A percentile compares a stretch with the other conserved stretches of the same genome.
Evolutionary conservation across 2,113 vertebrate genomes (phyloP).

Genomic region (Leptosomus discolor): DNA sequence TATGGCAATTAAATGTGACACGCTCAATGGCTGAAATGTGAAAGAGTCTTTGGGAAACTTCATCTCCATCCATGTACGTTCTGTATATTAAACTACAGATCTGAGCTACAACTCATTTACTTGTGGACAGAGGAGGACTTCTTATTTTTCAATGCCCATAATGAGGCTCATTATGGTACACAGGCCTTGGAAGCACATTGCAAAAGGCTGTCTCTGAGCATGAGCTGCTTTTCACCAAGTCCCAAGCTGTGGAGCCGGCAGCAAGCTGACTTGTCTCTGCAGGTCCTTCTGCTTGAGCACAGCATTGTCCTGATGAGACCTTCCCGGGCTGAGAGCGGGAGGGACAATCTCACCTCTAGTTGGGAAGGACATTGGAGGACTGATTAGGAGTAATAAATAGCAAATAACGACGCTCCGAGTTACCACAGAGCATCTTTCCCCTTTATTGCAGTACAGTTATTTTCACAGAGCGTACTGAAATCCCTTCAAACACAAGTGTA

Average conservation of each 20-base stretch:
- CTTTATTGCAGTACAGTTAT: not conserved
- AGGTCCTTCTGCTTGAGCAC: not conserved
- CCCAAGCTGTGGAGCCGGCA: not conserved
- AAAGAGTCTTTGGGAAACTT: not conserved
- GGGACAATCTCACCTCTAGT: not conserved
- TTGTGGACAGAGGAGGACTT: not conserved
- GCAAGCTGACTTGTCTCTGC: not conserved
- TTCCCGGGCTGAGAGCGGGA: not conserved
- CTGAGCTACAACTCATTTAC: constrained; percentile 10
- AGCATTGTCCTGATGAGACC: not conserved
- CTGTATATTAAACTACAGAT: not conserved
- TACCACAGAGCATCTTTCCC: not conserved
- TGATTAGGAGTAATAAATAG: not conserved
- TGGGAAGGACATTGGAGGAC: not conserved
- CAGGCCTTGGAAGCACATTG: not conserved
- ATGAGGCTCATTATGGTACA: constrained; percentile 1
- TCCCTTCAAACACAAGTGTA: not conserved
- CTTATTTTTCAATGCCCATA: constrained; percentile 13
- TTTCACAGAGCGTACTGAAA: not conserved
- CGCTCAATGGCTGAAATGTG: constrained; percentile 9
- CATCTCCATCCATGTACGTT: not conserved
- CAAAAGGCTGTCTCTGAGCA: not conserved
- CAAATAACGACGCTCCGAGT: not conserved
- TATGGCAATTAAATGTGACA: constrained; percentile 42
- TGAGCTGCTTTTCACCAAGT: not conserved